Evolutionary conservation across 2,113 vertebrate species (phyloP).

Genomic region (Embiotoca jacksoni): DNA sequence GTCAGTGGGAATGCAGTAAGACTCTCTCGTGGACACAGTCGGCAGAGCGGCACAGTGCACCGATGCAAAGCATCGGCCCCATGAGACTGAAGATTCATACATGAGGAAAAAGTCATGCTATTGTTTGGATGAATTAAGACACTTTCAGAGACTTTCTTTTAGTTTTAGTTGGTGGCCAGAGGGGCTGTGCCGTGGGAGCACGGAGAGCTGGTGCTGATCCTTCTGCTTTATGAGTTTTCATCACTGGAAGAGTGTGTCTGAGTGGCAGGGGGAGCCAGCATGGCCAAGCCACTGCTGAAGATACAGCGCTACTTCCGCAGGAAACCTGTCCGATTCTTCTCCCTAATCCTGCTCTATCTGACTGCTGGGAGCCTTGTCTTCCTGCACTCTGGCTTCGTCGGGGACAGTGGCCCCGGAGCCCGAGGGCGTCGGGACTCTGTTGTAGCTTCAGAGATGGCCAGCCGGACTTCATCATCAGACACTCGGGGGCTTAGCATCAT

Average conservation of each 20-base stretch:
- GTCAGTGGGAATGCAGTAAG: conserved; percentile 55
- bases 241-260: conserved; percentile 51
- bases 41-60: conserved; percentile 11
- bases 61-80: conserved; percentile 43
- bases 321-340: conserved; percentile 93
- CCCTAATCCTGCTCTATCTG: conserved; percentile 94
- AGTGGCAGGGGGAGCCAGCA: conserved; percentile 80
- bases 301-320: conserved; percentile 94
- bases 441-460: conserved; percentile 61
- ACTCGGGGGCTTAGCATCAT: conserved; percentile 83
- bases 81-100: conserved; percentile 33
- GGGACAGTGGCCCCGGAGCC: conserved; percentile 79
- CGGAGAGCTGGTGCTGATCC: conserved; percentile 36
- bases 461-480: conserved; percentile 60
- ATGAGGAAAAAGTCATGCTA: conserved; percentile 44
- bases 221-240: conserved; percentile 77
- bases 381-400: conserved; percentile 89
- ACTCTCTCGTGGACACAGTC: conserved; percentile 29
- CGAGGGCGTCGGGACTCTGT: conserved; percentile 63
- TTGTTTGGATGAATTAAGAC: conserved; percentile 57
- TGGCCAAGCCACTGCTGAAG: conserved; percentile 93
- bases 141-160: conserved; percentile 7
- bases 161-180: conserved; percentile 10
- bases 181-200: conserved; percentile 11
- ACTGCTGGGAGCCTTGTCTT: conserved; percentile 93